A percentile compares a stretch with the other conserved stretches of the same genome.
These are phyloP conservation scores for Drosophila aldrichi DNA, from an alignment of 2,888 invertebrate species.

Conservation along the genomic window DNA sequence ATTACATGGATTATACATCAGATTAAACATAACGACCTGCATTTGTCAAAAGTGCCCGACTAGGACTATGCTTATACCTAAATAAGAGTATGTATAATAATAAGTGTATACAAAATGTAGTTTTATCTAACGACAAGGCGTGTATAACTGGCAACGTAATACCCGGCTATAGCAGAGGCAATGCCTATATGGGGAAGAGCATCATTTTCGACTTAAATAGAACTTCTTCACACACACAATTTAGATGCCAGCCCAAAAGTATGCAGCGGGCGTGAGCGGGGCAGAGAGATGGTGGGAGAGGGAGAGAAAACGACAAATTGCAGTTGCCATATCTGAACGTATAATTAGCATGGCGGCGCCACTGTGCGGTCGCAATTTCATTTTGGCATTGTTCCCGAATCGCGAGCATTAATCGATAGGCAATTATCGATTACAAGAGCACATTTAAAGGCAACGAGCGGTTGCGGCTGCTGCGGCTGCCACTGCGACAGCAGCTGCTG, in stretches of 20 bases:
- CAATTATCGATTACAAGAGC: conserved; percentile 17
- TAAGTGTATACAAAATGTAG: not conserved
- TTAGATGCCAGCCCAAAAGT: conserved; percentile 38
- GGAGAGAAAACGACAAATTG: not conserved
- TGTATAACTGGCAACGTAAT: not conserved
- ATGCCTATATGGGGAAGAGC: not conserved
- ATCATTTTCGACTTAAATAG: not conserved
- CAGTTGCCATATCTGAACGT: not conserved
- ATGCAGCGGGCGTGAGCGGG: conserved; percentile 26
- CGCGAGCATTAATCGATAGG: conserved; percentile 32
- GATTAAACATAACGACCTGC: too few species aligned
- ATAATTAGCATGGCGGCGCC: conserved; percentile 34
- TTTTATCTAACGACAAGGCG: not conserved
- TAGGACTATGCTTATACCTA: not conserved
- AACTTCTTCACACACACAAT: not conserved
- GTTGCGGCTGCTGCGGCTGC: not conserved
- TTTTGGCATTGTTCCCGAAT: conserved; percentile 19
- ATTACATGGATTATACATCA: too few species aligned
- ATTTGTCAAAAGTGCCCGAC: too few species aligned
- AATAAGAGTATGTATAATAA: not conserved
- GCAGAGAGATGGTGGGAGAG: not conserved
- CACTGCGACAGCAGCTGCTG: conserved; percentile 6
- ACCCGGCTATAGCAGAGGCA: not conserved
- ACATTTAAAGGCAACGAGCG: conserved; percentile 11
- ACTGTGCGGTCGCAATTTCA: conserved; percentile 16